Evolutionary conservation across 2,888 invertebrate genomes (phyloP).

Genomic region (Parnassius smintheus): DNA sequence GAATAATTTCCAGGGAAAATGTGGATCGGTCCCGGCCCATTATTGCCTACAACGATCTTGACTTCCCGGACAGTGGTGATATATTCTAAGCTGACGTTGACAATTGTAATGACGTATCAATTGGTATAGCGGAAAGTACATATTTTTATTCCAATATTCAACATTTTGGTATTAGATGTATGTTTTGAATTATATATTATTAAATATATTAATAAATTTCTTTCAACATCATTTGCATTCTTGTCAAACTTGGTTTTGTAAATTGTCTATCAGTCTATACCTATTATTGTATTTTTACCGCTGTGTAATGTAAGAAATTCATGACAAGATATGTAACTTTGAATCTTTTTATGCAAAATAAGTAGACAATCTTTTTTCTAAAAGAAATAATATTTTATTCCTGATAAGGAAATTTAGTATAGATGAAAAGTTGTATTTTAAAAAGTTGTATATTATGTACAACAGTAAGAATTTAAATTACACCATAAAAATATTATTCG

Average conservation of each 20-base stretch:
- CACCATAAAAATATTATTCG: background rate
- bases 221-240: constrained; percentile 12
- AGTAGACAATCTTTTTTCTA: background rate
- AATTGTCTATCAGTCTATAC: background rate
- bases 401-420: no score
- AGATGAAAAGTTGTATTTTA: background rate
- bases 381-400: no score
- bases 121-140: background rate
- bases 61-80: constrained; percentile 91
- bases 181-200: background rate
- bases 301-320: background rate
- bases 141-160: constrained; percentile 5
- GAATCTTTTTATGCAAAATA: background rate
- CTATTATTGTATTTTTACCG: background rate
- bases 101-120: constrained; percentile 10
- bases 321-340: background rate
- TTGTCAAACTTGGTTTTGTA: constrained; percentile 9
- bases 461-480: no score
- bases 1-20: constrained; percentile 82
- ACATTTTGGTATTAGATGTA: background rate
- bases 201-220: background rate
- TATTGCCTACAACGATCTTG: constrained; percentile 94
- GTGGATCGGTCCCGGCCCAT: constrained; percentile 88
- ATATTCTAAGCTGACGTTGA: constrained; percentile 81
- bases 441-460: background rate